Conservation (phyloP, 2,888 invertebrate genomes). For the Megamerina dolium region DNA sequence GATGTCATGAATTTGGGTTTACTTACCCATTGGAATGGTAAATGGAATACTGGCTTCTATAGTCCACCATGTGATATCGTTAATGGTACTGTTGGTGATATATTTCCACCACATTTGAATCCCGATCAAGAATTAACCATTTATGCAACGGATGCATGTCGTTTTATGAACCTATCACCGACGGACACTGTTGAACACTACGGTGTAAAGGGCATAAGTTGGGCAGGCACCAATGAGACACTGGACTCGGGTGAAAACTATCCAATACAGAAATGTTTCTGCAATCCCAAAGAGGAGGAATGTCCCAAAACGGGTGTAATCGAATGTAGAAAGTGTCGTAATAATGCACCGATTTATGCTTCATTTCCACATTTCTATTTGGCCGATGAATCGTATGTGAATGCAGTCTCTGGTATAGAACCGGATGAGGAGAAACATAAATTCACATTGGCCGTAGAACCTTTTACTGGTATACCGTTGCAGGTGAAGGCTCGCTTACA, state of each 20-base stretch:
- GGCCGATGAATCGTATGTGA: constrained; percentile 61
- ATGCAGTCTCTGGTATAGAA: constrained; percentile 60
- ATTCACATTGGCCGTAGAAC: constrained; percentile 65
- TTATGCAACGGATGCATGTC: constrained; percentile 74
- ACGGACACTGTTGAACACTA: constrained; percentile 25
- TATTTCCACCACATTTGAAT: constrained; percentile 63
- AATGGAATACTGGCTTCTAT: constrained; percentile 54
- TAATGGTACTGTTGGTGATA: constrained; percentile 70
- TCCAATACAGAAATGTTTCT: constrained; percentile 63
- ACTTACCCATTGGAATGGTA: constrained; percentile 65
- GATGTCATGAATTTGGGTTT: constrained; percentile 64
- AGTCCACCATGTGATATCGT: constrained; percentile 60
- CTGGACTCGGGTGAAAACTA: constrained; percentile 67
- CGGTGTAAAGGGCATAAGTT: constrained; percentile 39
- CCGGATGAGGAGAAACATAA: constrained; percentile 61
- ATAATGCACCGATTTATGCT: constrained; percentile 75
- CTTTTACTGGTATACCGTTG: constrained; percentile 73
- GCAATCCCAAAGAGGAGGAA: constrained; percentile 50
- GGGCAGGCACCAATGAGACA: constrained; percentile 56
- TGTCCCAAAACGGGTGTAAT: constrained; percentile 59
- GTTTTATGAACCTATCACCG: constrained; percentile 54
- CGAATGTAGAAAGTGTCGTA: constrained; percentile 68
- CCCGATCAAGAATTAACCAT: constrained; percentile 56
- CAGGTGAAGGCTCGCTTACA: constrained; percentile 68
- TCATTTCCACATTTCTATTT: constrained; percentile 77